phyloP scores from a whole-genome alignment of 2,797 vertebrate genomes.

The Eleutherodactylus coqui region DNA sequence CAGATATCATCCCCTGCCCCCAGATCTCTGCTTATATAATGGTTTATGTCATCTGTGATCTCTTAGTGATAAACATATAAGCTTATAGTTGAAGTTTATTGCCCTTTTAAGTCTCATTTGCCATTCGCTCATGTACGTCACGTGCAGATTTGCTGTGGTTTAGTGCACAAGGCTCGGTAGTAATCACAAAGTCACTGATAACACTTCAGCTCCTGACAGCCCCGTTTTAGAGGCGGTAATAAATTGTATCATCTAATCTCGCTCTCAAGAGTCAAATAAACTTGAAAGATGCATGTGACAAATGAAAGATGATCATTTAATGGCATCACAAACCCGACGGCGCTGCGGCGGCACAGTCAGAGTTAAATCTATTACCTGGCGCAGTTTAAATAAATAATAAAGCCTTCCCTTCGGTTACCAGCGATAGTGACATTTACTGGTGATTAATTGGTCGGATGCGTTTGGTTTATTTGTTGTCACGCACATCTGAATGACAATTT shows the following conservation, averaged over 20 bases:
- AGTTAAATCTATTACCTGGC: slow-evolving; percentile 41
- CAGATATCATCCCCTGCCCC: background rate
- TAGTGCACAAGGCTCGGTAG: background rate
- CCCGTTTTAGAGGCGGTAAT: slow-evolving; percentile 50
- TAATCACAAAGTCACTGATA: slow-evolving; percentile 58
- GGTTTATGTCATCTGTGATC: background rate
- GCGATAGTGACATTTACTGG: slow-evolving; percentile 43
- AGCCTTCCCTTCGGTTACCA: background rate
- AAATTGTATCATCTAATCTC: slow-evolving; percentile 62
- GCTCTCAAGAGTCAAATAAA: slow-evolving; percentile 61
- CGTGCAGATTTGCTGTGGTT: slow-evolving; percentile 1
- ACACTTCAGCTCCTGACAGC: slow-evolving; percentile 54
- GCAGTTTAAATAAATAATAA: slow-evolving; percentile 47
- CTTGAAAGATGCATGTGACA: slow-evolving; percentile 54
- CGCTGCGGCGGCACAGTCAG: background rate
- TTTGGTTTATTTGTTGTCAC: slow-evolving; percentile 45
- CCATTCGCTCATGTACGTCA: slow-evolving; percentile 22
- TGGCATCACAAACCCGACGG: slow-evolving; percentile 20
- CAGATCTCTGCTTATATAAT: background rate
- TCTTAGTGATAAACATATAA: background rate
- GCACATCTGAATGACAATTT: slow-evolving; percentile 19
- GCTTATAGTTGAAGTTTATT: background rate
- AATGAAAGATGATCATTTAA: slow-evolving; percentile 48
- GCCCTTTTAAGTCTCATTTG: slow-evolving; percentile 13
- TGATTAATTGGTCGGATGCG: slow-evolving; percentile 32